Conservation (phyloP, 2,797 vertebrate species). For the Scarus forsteni region DNA sequence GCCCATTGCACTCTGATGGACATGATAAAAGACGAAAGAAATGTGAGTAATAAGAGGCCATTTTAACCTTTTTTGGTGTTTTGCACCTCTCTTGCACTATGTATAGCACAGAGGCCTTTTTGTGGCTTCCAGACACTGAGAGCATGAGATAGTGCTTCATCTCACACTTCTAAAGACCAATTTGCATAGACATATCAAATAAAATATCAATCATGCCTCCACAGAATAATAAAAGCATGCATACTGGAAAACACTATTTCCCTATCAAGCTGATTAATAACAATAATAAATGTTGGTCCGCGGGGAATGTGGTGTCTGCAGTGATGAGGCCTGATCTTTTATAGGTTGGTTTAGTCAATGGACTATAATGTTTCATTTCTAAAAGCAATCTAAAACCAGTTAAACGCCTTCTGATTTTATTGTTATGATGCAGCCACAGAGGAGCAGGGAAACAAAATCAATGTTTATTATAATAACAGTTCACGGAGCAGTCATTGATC, state of each 20-base stretch:
- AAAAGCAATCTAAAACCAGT: conserved; percentile 2
- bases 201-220: not conserved
- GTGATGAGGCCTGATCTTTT: conserved; percentile 12
- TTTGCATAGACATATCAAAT: not conserved
- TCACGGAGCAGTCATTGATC: not conserved
- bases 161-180: not conserved
- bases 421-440: not conserved
- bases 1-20: not conserved
- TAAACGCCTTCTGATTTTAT: not conserved
- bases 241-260: conserved; percentile 10
- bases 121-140: not conserved
- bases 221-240: not conserved
- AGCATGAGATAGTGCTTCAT: not conserved
- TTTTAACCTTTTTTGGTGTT: conserved; percentile 1
- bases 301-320: not conserved
- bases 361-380: conserved; percentile 9
- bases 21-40: not conserved
- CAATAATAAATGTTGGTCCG: conserved; percentile 1
- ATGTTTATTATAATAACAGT: not conserved
- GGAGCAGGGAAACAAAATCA: not conserved
- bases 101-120: not conserved
- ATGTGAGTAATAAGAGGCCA: not conserved
- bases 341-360: conserved; percentile 17
- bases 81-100: not conserved
- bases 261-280: not conserved